Base-by-base conservation (phyloP, 2,113 vertebrate species). In the Eudyptes chrysolophus region DNA sequence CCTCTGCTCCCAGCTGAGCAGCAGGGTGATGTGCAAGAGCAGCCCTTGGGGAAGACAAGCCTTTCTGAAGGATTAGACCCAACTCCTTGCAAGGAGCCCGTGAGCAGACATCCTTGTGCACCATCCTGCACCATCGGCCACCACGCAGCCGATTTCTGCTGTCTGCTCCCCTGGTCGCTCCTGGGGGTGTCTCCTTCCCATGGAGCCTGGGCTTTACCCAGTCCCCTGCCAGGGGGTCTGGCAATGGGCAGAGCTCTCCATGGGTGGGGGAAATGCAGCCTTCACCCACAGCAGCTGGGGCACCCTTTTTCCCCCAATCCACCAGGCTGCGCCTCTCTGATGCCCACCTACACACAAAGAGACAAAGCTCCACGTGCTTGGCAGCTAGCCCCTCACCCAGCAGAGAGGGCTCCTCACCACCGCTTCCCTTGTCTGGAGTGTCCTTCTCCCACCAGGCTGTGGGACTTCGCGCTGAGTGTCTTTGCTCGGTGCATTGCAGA, bases 341-440 rank as follows among this genome's bases (percentile, higher is more conserved):
- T 36, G 36, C 9, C 64, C 78, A 68, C 22, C 49, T 68, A 29
- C 11, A 40, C 57, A n/a, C 30, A 61, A 34, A 8, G 32, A 40
- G 51, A 34, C 58, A 60, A 36, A 84, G 52, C 22, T 69, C 58
- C 6, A 0, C 0, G 0, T 10, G 17, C 38, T 5, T 3, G 2
- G 57, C 42, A 80, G 42, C 38, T 7, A 55, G 61, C 10, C 16
- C 5, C 4, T 4, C 18, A 7, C 18, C 64, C 60, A 49, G 69
- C 57, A 61, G 88, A 57, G 32, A 20, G 25, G 48, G 21, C 29
- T 61, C 62, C 32, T 46, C 6, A 10, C 16, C 42, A 16, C 21
- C 2, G 1, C 32, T 9, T 6, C 71, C 51, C n/a, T 8, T 29
- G 9, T 8, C 61, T 34, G 6, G 25, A 70, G 51, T 29, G 40